Evolutionary conservation across 2,113 vertebrate species (phyloP).

Genomic region (Arenaria interpres): DNA sequence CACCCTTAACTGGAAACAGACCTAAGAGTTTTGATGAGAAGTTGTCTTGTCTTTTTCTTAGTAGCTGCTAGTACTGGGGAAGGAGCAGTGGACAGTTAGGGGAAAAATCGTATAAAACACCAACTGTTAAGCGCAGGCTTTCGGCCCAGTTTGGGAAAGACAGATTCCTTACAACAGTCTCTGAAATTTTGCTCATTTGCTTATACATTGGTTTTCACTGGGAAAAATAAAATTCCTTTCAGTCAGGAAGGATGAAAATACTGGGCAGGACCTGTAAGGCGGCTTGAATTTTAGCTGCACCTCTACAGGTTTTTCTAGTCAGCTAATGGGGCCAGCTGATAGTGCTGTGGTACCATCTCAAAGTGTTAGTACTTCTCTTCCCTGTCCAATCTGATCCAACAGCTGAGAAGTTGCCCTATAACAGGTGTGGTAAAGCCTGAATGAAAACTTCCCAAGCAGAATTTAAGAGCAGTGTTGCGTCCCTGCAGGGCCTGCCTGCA

Average conservation of each 20-base stretch:
- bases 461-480: neutral
- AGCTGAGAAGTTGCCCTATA: neutral
- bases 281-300: neutral
- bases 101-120: neutral
- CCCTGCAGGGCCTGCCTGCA: neutral
- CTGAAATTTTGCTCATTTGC: neutral
- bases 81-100: neutral
- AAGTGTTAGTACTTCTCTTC: neutral
- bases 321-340: neutral
- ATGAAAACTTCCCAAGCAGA: neutral
- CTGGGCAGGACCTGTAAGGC: neutral
- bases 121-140: neutral
- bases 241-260: neutral
- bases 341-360: neutral
- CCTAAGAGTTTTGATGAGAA: constrained; percentile 16
- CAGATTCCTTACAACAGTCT: neutral
- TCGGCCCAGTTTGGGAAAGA: neutral
- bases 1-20: constrained; percentile 61
- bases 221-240: neutral
- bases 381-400: neutral
- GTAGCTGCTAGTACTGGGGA: neutral
- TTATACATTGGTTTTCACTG: neutral
- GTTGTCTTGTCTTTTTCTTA: neutral
- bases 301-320: neutral
- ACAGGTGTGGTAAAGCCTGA: neutral